Evolutionary conservation across 2,888 invertebrate species (phyloP), one percentile per base, ranked within the genome.

Genomic region (Lymantria dispar): DNA sequence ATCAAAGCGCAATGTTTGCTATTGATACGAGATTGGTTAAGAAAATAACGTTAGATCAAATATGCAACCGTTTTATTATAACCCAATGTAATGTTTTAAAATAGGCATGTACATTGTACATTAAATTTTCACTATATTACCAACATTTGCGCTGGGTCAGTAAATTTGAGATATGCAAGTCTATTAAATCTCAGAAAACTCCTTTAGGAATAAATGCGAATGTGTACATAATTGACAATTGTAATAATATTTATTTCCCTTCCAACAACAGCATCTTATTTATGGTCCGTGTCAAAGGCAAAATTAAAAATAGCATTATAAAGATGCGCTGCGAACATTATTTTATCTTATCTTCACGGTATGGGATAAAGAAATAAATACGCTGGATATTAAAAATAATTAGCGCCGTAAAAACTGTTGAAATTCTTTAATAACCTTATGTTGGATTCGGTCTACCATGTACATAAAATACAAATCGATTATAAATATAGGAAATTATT

Each of bases 11-110:
- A 47, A 57, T 61, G 62, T 54, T 59, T 50, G 48, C 55, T 60
- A 60, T 60, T 57, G 56, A 65, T 54, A 56, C 46, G 58, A 61
- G 56, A 47, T 56, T 48, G 62, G 59, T 64, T 44, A 52, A 47
- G 46, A 41, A 50, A 48, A 55, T 53, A 49, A 43, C 36, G 45
- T 43, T 39, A 48, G 52, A 45, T 31, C 30, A 46, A 41, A 31
- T 40, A 13, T 45, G 39, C 1, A 46, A 31, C 40, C 8, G 29
- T 46, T 44, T 36, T 45, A 8, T 39, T 39, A 13, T 15, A 29
- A 33, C 33, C 5, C 8, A 33, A 1, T 33, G 8, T 33, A 3
- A 3, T 22, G 2, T 22, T 22, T 5, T 22, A 22, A 22, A 22
- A 3, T 22, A 22, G 2, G 22, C 22, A 22, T 22, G 5, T 22